Conservation (phyloP, 2,888 invertebrate species). For the Timema podura region DNA sequence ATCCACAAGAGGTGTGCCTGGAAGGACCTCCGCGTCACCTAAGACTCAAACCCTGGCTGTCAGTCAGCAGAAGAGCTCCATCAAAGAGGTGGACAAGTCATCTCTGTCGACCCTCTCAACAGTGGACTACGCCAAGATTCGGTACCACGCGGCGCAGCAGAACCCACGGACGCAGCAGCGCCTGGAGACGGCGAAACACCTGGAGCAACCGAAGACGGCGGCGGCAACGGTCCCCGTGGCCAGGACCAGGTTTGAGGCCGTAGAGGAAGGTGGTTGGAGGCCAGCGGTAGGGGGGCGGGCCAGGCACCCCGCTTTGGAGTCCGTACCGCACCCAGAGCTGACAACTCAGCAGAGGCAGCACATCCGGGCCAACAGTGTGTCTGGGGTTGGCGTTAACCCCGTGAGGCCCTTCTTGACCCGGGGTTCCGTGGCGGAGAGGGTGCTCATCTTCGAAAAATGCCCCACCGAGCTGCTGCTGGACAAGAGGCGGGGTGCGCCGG, state of each 20-base stretch:
- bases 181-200: constrained; percentile 40
- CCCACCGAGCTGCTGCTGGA: constrained; percentile 73
- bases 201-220: constrained; percentile 40
- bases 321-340: constrained; percentile 50
- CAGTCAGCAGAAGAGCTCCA: constrained; percentile 40
- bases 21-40: not conserved
- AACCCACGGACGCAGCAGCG: constrained; percentile 46
- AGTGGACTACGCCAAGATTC: constrained; percentile 62
- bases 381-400: constrained; percentile 52
- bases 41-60: constrained; percentile 14
- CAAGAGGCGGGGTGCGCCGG: constrained; percentile 58
- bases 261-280: constrained; percentile 19
- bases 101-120: constrained; percentile 48
- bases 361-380: constrained; percentile 31
- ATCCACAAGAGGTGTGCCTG: not conserved
- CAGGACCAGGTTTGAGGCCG: constrained; percentile 38
- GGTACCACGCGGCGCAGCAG: constrained; percentile 57
- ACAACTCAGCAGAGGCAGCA: constrained; percentile 58
- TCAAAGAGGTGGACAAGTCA: constrained; percentile 40
- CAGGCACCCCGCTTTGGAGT: constrained; percentile 6
- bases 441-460: constrained; percentile 85
- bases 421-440: constrained; percentile 86
- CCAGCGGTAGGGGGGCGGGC: constrained; percentile 23
- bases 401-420: constrained; percentile 81
- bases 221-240: constrained; percentile 30